phyloP scores from a whole-genome alignment of 2,888 invertebrate species.

The Adela reaumurella region DNA sequence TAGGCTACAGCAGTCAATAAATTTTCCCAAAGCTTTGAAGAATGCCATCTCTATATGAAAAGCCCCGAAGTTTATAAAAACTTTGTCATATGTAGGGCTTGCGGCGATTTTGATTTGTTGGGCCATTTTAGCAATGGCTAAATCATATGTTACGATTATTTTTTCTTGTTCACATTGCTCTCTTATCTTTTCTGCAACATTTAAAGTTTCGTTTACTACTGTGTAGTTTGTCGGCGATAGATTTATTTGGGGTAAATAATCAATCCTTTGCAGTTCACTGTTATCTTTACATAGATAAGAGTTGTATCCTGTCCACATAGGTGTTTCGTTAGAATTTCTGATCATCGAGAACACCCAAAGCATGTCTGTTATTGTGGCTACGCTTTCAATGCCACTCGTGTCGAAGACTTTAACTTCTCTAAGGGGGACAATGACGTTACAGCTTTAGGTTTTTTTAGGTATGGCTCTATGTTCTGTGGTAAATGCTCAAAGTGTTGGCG shows the following conservation, averaged over 20 bases:
- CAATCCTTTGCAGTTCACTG: slow-evolving; percentile 15
- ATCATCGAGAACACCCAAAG: neutral
- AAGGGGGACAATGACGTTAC: too few relatives aligned
- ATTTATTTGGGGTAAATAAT: slow-evolving; percentile 21
- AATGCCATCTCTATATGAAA: slow-evolving; percentile 20
- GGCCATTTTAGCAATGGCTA: slow-evolving; percentile 20
- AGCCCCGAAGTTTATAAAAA: slow-evolving; percentile 19
- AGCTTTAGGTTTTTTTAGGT: neutral
- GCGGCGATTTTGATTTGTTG: slow-evolving; percentile 17
- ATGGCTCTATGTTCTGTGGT: neutral
- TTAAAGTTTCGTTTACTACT: slow-evolving; percentile 19
- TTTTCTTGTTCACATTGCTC: slow-evolving; percentile 15
- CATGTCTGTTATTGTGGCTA: too few relatives aligned
- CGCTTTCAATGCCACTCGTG: too few relatives aligned
- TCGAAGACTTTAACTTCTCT: too few relatives aligned
- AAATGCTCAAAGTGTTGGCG: neutral
- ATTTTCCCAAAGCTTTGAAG: slow-evolving; percentile 22
- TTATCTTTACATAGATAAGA: slow-evolving; percentile 11
- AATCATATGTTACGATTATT: slow-evolving; percentile 20
- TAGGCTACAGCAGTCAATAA: slow-evolving; percentile 20
- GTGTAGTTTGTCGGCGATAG: slow-evolving; percentile 16
- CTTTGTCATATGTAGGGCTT: slow-evolving; percentile 16
- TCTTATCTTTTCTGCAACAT: slow-evolving; percentile 14
- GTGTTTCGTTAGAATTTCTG: slow-evolving; percentile 2
- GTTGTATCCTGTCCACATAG: slow-evolving; percentile 20